A percentile compares a stretch with the other conserved stretches of the same genome.
Evolutionary conservation across 35 echinoderm and acorn worm species (phyloP).

Genomic region (Acanthaster planci): DNA sequence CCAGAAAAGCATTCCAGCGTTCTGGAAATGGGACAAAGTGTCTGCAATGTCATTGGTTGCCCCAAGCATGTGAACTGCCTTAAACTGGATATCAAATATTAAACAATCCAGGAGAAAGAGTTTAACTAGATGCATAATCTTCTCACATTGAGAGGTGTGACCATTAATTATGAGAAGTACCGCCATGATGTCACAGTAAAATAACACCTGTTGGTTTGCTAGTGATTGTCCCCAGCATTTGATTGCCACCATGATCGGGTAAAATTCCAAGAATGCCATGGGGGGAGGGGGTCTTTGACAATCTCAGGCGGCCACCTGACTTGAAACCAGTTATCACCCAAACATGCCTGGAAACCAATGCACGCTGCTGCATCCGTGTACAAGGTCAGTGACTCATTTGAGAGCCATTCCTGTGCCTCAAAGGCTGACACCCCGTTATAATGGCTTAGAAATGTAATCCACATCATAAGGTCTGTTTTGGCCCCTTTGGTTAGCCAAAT

Average conservation of each 20-base stretch:
- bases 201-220: not conserved
- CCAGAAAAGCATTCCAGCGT: too few species aligned
- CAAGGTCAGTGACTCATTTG: not conserved
- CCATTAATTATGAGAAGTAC: not conserved
- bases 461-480: not conserved
- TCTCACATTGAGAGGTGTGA: conserved; percentile 31
- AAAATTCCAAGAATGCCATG: conserved; percentile 31
- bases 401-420: not conserved
- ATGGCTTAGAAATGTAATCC: not conserved
- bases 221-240: not conserved
- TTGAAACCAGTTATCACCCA: conserved; percentile 35
- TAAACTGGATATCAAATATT: conserved; percentile 41
- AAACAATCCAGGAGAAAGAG: conserved; percentile 35
- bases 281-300: not conserved
- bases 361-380: conserved; percentile 40
- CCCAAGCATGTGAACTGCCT: conserved; percentile 22
- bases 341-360: conserved; percentile 42
- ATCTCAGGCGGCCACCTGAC: conserved; percentile 1
- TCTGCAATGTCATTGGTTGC: too few species aligned
- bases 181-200: not conserved
- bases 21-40: too few species aligned
- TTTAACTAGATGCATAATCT: conserved; percentile 49
- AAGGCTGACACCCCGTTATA: conserved; percentile 42
- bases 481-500: conserved; percentile 31
- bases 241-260: not conserved